A percentile compares a stretch with the other conserved stretches of the same genome.
These are phyloP conservation scores for Punctoribates punctum DNA, from an alignment of 2,888 invertebrate genomes.

Conservation along the genomic window DNA sequence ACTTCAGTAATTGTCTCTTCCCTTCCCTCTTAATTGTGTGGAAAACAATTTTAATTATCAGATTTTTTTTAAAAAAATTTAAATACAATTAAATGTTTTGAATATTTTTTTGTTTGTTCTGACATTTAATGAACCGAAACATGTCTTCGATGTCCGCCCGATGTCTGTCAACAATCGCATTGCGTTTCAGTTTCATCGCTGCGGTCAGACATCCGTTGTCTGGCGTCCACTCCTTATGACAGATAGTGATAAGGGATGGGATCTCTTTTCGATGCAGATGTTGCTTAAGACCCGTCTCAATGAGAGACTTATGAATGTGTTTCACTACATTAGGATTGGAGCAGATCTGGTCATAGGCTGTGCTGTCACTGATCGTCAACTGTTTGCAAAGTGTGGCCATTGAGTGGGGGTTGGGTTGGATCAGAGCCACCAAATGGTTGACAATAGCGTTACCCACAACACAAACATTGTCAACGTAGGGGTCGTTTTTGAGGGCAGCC, in stretches of 20 bases:
- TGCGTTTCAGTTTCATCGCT: slow-evolving; percentile 59
- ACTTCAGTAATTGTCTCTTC: too few relatives aligned
- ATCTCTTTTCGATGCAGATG: slow-evolving; percentile 56
- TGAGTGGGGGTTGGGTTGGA: slow-evolving; percentile 67
- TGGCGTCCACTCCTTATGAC: slow-evolving; percentile 58
- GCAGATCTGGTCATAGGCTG: not conserved
- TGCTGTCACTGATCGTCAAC: not conserved
- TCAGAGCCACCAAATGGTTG: slow-evolving; percentile 78
- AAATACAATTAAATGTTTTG: too few relatives aligned
- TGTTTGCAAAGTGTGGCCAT: slow-evolving; percentile 43
- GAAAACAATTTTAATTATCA: too few relatives aligned
- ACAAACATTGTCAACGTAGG: slow-evolving; percentile 93
- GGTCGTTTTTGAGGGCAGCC: slow-evolving; percentile 86
- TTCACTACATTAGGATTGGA: not conserved
- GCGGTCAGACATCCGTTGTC: slow-evolving; percentile 59
- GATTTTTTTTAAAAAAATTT: too few relatives aligned
- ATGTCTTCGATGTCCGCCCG: too few relatives aligned
- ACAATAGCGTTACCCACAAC: slow-evolving; percentile 87
- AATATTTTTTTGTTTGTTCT: too few relatives aligned
- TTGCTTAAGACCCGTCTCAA: slow-evolving; percentile 32
- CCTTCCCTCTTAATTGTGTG: too few relatives aligned
- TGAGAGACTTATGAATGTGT: not conserved
- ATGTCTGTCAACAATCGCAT: too few relatives aligned
- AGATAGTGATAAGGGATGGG: slow-evolving; percentile 55
- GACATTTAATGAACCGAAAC: too few relatives aligned